Base-by-base conservation (phyloP, 2,888 invertebrate species). In the Caenorhabditis sp. region DNA sequence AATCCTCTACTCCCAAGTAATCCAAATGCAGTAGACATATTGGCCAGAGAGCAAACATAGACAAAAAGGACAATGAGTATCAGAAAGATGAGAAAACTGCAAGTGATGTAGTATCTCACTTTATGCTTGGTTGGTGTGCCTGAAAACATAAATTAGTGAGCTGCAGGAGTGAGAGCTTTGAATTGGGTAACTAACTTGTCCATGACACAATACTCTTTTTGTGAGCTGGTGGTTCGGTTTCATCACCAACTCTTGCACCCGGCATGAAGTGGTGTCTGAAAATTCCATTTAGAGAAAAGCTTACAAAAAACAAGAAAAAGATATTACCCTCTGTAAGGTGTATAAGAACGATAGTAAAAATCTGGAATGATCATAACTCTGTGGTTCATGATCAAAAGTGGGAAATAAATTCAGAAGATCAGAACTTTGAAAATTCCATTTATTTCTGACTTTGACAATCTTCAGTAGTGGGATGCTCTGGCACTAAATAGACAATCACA, bases 1-100 rank as follows among this genome's bases (percentile, higher is more conserved):
- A 90, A 73, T 77, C 90, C 90, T 69, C 86, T 70, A 74, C 89
- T 89, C 24, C 89, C 89, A 22, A 90, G 86, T 49, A 90, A 80
- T 47, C 87, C 84, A 64, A 90, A 90, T 4, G 90, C 88, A 7
- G 89, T 86, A 16, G 90, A 85, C 41, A 90, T 83, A 12, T 89
- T 84, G 51, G 85, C 87, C 61, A 90, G 66, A 26, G 88, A 85
- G 76, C 90, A 90, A 16, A 90, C 86, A 80, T 90, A 90, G 8
- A 87, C 56, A 76, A 90, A 90, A 1, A 90, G 82, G 16, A 90
- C 85, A 8, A 89, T 28, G 6, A 89, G 73, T 10, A 90, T 86
- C 16, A 84, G 51, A 8, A 51, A 70, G 16, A 84, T 54, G n/a
- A 80, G 35, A 16, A 72, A 66, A 76, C 70, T 66, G 24, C 83